Conservation (phyloP, 1,140 invertebrate genomes). For the Rhopalosiphum padi region DNA sequence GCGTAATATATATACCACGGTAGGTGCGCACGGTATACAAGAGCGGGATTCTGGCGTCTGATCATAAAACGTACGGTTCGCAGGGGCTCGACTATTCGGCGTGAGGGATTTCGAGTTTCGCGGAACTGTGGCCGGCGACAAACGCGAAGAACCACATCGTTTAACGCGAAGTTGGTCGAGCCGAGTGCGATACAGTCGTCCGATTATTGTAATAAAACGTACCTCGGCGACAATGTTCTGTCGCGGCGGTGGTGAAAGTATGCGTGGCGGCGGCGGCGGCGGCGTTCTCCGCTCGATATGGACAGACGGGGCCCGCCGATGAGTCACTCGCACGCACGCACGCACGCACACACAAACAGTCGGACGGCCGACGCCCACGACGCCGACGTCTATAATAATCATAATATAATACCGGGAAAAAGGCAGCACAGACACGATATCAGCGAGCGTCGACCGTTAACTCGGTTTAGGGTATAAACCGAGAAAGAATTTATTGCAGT, state of each 20-base stretch:
- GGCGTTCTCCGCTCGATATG: constrained; percentile 12
- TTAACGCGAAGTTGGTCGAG: neutral
- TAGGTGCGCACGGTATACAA: no score
- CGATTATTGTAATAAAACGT: neutral
- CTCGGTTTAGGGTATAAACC: constrained; percentile 18
- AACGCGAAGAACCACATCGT: neutral
- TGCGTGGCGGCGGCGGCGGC: neutral
- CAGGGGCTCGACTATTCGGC: neutral
- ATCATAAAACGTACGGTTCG: neutral
- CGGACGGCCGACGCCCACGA: neutral
- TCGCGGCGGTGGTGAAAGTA: constrained; percentile 36
- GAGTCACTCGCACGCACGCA: neutral
- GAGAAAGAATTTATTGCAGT: constrained; percentile 4
- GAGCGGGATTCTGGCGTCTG: neutral
- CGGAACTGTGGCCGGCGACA: neutral
- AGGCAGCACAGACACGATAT: neutral
- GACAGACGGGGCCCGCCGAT: constrained; percentile 24
- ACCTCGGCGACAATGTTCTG: neutral
- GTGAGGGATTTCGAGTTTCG: neutral
- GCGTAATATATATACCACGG: no score
- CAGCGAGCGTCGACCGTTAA: constrained; percentile 12
- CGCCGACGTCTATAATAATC: neutral
- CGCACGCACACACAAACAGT: neutral
- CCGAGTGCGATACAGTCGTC: neutral
- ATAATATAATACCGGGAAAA: neutral